Conservation (phyloP, 2,113 vertebrate genomes). For the Psettodes erumei region DNA sequence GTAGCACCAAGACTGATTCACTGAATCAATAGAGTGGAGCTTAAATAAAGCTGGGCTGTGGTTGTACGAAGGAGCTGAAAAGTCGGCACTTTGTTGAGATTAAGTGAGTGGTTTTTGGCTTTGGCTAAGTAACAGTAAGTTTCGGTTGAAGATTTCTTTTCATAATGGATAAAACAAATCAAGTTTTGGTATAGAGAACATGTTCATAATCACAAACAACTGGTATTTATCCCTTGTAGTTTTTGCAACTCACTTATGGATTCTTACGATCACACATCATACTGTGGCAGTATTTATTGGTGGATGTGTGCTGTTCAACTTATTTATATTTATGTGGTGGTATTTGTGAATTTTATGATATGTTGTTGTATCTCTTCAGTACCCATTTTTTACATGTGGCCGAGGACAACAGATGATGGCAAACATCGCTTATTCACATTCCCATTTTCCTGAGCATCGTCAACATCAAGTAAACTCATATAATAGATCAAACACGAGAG, state of each 20-base stretch:
- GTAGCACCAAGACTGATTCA: conserved; percentile 41
- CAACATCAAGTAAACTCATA: background rate
- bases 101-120: background rate
- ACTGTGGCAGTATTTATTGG: background rate
- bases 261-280: background rate
- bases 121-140: background rate
- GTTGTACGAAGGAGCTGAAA: background rate
- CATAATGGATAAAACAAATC: background rate
- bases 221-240: background rate
- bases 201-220: background rate
- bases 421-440: background rate
- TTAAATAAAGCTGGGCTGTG: conserved; percentile 40
- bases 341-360: background rate
- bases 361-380: background rate
- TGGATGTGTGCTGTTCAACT: background rate
- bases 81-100: conserved; percentile 5
- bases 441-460: background rate
- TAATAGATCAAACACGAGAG: background rate
- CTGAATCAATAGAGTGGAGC: conserved; percentile 57
- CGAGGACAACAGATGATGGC: background rate
- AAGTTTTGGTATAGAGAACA: background rate
- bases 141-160: background rate
- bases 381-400: background rate
- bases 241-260: background rate
- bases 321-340: background rate